Conservation (phyloP, 2,888 invertebrate genomes). For the Pasiphila rectangulata region DNA sequence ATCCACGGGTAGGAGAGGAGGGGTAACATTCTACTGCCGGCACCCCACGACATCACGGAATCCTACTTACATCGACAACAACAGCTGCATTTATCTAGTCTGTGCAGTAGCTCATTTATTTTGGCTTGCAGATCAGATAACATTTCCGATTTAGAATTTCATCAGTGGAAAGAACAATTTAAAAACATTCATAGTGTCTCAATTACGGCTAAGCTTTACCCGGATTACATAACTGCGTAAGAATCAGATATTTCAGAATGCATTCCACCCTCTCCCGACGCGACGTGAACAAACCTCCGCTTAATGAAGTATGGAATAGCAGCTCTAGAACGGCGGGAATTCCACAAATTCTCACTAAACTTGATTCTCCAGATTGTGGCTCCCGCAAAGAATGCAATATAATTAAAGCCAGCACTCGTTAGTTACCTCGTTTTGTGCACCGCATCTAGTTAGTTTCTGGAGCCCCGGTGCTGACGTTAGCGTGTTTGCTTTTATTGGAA, state of each 20-base stretch:
- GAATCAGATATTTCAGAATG: conserved; percentile 3
- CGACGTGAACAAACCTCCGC: conserved; percentile 11
- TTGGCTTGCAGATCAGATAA: no score
- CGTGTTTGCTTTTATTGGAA: conserved; percentile 34
- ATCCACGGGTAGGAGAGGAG: no score
- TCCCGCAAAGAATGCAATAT: conserved; percentile 66
- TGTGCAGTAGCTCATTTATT: no score
- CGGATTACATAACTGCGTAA: not conserved
- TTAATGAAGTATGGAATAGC: conserved; percentile 13
- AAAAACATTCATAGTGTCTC: not conserved
- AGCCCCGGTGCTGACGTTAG: conserved; percentile 34
- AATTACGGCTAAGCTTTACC: conserved; percentile 1
- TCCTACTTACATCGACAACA: no score
- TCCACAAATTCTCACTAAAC: conserved; percentile 43
- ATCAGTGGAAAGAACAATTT: no score
- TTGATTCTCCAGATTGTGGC: conserved; percentile 69
- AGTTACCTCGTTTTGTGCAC: conserved; percentile 54
- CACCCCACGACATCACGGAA: no score
- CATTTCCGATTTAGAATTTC: no score
- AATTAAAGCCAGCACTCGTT: conserved; percentile 63
- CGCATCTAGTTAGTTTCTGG: conserved; percentile 37
- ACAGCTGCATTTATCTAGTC: no score
- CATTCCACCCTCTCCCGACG: not conserved
- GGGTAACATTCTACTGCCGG: no score
- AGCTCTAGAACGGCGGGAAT: conserved; percentile 30